phyloP scores from a whole-genome alignment of 2,797 vertebrate genomes.

The Anabacerthia variegaticeps region DNA sequence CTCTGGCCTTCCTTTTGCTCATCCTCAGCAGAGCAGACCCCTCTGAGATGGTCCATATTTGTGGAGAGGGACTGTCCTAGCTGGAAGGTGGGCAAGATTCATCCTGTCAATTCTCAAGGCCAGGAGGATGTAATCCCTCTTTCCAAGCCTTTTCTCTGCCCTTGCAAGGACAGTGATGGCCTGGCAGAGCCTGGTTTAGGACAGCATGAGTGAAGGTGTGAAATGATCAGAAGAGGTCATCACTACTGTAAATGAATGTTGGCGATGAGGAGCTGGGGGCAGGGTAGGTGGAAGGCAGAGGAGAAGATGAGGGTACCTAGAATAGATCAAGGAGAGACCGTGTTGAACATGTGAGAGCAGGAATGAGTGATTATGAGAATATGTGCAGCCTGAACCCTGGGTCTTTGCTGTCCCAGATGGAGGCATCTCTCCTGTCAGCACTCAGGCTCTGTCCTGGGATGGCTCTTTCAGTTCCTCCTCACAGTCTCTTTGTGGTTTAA shows the following conservation, averaged over 20 bases:
- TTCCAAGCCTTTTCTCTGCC: neutral
- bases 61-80: neutral
- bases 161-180: neutral
- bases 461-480: neutral
- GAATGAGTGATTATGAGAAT: neutral
- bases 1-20: neutral
- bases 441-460: neutral
- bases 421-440: neutral
- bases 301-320: neutral
- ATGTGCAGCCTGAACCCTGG: neutral
- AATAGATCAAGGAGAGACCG: neutral
- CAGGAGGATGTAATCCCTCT: neutral
- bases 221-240: neutral
- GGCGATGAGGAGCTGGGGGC: neutral
- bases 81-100: neutral
- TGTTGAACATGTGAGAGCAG: neutral
- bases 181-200: neutral
- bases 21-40: neutral
- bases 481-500: neutral
- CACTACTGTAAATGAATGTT: neutral
- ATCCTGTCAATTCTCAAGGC: neutral
- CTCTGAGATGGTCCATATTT: fast-evolving
- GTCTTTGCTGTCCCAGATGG: neutral
- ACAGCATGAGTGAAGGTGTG: neutral
- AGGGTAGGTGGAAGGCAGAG: neutral